Evolutionary conservation across 1,140 invertebrate genomes (phyloP), one percentile per base, ranked within the genome.

Genomic region (Triops longicaudatus): DNA sequence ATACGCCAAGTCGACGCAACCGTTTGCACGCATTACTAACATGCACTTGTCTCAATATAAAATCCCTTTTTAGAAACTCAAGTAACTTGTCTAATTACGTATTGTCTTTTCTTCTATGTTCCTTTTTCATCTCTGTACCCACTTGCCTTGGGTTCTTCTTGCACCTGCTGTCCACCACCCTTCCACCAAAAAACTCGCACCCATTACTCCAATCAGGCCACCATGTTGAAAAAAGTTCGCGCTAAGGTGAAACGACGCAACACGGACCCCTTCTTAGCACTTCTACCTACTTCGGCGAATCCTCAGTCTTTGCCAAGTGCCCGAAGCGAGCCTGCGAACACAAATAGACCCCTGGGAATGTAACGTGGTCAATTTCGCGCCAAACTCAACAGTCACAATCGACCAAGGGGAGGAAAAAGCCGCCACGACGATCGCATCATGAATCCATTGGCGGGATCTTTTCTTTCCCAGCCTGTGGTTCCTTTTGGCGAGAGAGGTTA

Each of bases 161-260:
- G 50, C 50, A 63, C 50, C 50, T 63, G 50, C 50, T 63, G 50
- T 63, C 50, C 22, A 63, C 50, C 14, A 63, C 50, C 50, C 50
- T 6, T 22, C 14, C 50, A 63, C 50, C 22, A 37, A 4, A n/a
- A 0, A 63, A 63, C 50, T 63, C 22, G 14, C 50, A 63, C 50
- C 50, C 41, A 75, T 44, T 73, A 44, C 26, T 50, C 26, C 74
- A 41, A 43, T 11, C 37, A 75, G 74, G 74, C 74, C 28, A 75
- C 74, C 74, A 75, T 75, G 74, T n/a, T 75, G 74, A 75, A 75
- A 44, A 75, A 75, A 75, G 74, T 42, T 14, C 37, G 74, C 37
- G 37, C 74, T 75, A 75, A 75, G n/a, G 74, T 75, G 74, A 75
- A 75, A 26, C 74, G 74, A 26, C 37, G 74, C 22, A 75, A 75